Percentiles rank a stretch among this genome's conserved stretches.
phyloP scores from a whole-genome alignment of 1,140 invertebrate genomes.

The Apolygus lucorum region DNA sequence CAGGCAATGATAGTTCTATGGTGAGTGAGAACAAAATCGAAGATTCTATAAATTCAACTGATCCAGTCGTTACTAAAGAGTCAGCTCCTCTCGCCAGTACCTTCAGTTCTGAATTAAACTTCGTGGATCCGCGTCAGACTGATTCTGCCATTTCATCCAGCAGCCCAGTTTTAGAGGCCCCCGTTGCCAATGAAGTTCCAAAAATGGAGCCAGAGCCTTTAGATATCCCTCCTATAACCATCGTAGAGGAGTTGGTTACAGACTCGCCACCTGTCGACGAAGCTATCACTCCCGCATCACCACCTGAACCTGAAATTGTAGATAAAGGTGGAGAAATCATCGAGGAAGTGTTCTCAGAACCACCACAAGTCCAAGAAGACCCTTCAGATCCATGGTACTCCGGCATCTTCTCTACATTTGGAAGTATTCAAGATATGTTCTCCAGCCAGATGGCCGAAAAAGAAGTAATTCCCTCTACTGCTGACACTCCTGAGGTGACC shows the following conservation, averaged over 20 bases:
- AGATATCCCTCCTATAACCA: neutral
- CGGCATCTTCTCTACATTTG: neutral
- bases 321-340: neutral
- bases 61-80: no score
- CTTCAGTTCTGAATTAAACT: no score
- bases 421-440: neutral
- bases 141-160: no score
- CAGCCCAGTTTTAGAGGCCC: no score
- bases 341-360: neutral
- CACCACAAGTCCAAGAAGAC: neutral
- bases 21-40: no score
- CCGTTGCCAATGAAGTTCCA: no score
- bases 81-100: no score
- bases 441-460: neutral
- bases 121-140: no score
- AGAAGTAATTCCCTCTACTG: neutral
- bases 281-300: neutral
- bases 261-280: neutral
- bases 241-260: neutral
- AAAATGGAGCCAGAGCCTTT: no score
- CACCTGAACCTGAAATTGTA: neutral
- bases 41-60: no score
- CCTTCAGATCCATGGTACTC: neutral
- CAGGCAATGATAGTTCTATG: no score
- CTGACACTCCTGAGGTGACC: neutral